These are phyloP conservation scores for Dinocampus coccinellae DNA, from an alignment of 2,888 invertebrate species.

Conservation along the genomic window DNA sequence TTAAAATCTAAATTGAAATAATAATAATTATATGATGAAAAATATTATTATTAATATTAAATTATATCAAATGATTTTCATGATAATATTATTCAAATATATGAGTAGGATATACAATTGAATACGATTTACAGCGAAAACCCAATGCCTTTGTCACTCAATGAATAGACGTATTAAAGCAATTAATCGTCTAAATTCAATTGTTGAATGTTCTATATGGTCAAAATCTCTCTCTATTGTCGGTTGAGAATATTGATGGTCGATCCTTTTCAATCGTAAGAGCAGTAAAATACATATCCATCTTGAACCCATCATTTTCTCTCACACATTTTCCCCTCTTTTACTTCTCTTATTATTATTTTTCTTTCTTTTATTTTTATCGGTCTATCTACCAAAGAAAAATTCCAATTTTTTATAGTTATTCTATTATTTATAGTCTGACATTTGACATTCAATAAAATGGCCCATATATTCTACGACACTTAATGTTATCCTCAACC, in stretches of 20 bases:
- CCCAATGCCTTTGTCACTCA: constrained; percentile 32
- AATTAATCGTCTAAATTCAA: constrained; percentile 45
- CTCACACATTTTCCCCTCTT: neutral
- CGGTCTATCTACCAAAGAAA: constrained; percentile 32
- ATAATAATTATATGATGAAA: neutral
- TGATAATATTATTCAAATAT: constrained; percentile 2
- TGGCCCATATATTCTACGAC: constrained; percentile 48
- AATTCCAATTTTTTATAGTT: constrained; percentile 46
- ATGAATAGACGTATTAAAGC: constrained; percentile 45
- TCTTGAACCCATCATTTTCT: neutral
- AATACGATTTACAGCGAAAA: constrained; percentile 22
- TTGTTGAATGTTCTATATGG: constrained; percentile 33
- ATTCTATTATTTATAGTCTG: constrained; percentile 55
- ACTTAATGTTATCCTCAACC: constrained; percentile 29
- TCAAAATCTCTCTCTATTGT: constrained; percentile 44
- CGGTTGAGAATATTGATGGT: constrained; percentile 41
- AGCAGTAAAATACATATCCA: constrained; percentile 35
- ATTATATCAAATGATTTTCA: neutral
- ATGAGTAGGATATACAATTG: neutral
- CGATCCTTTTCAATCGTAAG: constrained; percentile 50
- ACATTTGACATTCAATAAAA: constrained; percentile 54
- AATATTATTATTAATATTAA: neutral
- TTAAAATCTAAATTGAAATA: neutral
- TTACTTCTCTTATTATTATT: too few species aligned
- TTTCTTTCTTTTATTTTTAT: too few species aligned